Evolutionary conservation across 2,888 invertebrate genomes (phyloP), one percentile per base, ranked within the genome.

Genomic region (Cinara cedri): DNA sequence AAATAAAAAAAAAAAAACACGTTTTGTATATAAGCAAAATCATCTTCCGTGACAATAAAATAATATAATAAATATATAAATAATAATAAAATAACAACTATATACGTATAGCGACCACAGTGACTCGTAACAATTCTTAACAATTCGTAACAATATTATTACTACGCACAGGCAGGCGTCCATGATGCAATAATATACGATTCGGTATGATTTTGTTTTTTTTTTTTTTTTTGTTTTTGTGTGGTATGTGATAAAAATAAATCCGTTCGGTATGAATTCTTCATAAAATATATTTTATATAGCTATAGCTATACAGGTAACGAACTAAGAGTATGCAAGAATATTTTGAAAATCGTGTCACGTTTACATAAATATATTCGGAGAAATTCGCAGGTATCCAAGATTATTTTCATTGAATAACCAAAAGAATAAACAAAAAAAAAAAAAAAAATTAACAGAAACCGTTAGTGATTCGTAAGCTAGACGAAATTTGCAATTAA

Each of bases 1-100:
- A 70, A 70, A n/a, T n/a, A n/a, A n/a, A n/a, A 70, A 44, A 44
- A 57, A 49, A 68, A 70, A 54, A 57, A 62, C 34, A 42, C 34
- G 42, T 63, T 51, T 63, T 66, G 16, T 68, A 8, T 34, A 6
- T 34, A 6, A 51, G 72, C 26, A 51, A 75, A 75, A 75, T 65
- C 65, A 44, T 75, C 54, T 65, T 75, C 65, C 74, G 42, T 65
- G 63, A 75, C 74, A 75, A 51, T 63, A 74, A 13, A 46, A 46
- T 34, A 34, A 34, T 34, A 46, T 46, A 74, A 75, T 24, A 51
- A 42, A 51, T 21, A 34, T 54, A 51, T n/a, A n/a, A n/a, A n/a
- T n/a, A n/a, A n/a, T n/a, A n/a, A n/a, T n/a, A n/a, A n/a, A n/a
- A n/a, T n/a, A n/a, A n/a, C n/a, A n/a, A n/a, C n/a, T n/a, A n/a